Evolutionary conservation across 2,113 vertebrate species (phyloP), one percentile per base, ranked within the genome.

Genomic region (Anolis carolinensis): DNA sequence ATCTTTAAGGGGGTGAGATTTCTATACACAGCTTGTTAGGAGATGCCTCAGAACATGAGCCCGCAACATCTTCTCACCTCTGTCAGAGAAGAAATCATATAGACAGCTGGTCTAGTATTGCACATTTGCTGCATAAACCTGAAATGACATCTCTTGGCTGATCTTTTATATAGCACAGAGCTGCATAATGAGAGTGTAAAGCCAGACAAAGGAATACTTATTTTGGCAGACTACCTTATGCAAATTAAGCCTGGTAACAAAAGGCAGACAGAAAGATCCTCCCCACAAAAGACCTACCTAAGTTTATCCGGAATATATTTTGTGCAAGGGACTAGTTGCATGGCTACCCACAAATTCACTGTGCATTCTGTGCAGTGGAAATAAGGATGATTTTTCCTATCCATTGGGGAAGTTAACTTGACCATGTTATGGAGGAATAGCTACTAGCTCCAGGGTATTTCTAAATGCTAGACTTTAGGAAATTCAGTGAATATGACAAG

Each of bases 51-150:
- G 82, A 88, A 81, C 82, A 84, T 81, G 82, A 88, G 71, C 25
- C 82, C 63, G n/a, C 72, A 87, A 1, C 72, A 71, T 52, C 59
- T 34, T 71, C 65, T 88, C 6, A 0, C 52, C 50, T 63, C 74
- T 85, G 82, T 27, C 39, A 52, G 73, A 85, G 76, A 85, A 65
- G 52, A 88, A 81, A 88, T 83, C 59, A 0, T 0, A 74, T 11
- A 18, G 34, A 63, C 79, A 84, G 62, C 50, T 0, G 0, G 79
- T 76, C 83, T 78, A 55, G 85, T 86, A 81, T 74, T 81, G 84
- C 74, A 91, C 82, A 79, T 91, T 88, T 91, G 81, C 85, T 91
- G 74, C 79, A 65, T 63, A 87, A 84, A 88, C 79, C 83, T 89
- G 74, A 85, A 78, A 79, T 82, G 79, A 86, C 88, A 85, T 89